Evolutionary conservation across 2,888 invertebrate species (phyloP).

Genomic region (Ophion slaviceki): DNA sequence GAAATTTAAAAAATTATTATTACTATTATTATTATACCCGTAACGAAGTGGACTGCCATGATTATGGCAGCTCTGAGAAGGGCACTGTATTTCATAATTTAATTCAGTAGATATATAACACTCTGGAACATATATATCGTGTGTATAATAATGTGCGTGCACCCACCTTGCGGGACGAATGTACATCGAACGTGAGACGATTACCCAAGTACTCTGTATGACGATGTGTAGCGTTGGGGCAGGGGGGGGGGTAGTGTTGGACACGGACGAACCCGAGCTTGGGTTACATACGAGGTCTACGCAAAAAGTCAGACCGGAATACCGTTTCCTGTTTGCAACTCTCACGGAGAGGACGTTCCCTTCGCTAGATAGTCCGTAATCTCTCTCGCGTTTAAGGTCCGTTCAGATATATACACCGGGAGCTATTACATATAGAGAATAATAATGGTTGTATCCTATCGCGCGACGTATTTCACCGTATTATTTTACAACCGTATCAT

Average conservation of each 20-base stretch:
- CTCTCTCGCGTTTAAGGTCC: not conserved
- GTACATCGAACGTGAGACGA: constrained; percentile 61
- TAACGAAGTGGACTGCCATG: constrained; percentile 3
- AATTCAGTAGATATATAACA: constrained; percentile 9
- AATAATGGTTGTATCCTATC: not conserved
- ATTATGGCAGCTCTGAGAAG: constrained; percentile 11
- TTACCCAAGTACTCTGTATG: constrained; percentile 51
- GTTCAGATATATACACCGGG: not conserved
- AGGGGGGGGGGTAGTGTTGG: constrained; percentile 1
- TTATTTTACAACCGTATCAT: constrained; percentile 1
- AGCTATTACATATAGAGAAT: not conserved
- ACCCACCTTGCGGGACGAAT: constrained; percentile 50
- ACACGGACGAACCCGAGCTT: constrained; percentile 40
- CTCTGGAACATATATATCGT: not conserved
- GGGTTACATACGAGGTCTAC: constrained; percentile 49
- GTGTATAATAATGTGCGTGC: constrained; percentile 44
- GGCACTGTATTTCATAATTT: not conserved
- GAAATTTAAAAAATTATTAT: not conserved
- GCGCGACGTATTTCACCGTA: constrained; percentile 7
- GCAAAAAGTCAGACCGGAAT: constrained; percentile 69
- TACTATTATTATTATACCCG: not conserved
- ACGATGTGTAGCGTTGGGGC: constrained; percentile 4
- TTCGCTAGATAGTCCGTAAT: constrained; percentile 5
- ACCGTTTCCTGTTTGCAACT: constrained; percentile 66
- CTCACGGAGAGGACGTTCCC: constrained; percentile 7